Evolutionary conservation across 35 echinoderm and acorn worm genomes (phyloP), one percentile per base, ranked within the genome.

Genomic region (Holothuria glaberrima): DNA sequence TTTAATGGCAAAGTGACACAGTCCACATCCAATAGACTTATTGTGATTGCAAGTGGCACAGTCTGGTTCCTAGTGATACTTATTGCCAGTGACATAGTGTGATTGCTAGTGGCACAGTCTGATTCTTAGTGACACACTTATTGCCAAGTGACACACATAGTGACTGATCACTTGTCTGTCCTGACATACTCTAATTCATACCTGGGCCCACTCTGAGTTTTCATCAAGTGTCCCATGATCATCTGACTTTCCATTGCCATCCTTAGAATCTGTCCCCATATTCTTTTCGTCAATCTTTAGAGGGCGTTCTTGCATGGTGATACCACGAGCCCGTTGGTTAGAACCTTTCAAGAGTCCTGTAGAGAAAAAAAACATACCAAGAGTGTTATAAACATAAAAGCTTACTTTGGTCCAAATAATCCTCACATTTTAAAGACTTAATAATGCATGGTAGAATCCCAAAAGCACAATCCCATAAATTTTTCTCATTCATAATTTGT

Each of bases 301-400:
- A 50, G 74, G 74, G 44, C 74, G 74, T 33, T 78, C 74, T 48
- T 78, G 74, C 74, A 78, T 78, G 50, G 44, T 78, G 18, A 21
- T 48, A 28, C 44, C 74, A 48, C 74, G 74, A 61, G 54, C 48
- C 80, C 56, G 33, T 54, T 84, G 80, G 59, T 93, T 93, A 18
- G 94, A 97, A n/a, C 94, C 94, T 56, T 93, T 90, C 12, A 97
- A 89, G 17, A 97, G 75, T 81, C 94, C 94, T 97, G 83, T 30
- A 82, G 33, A 58, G 24, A 67, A 18, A 69, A 68, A 93, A 35
- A 89, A 81, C 25, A 24, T 33, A 59, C 82, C 9, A 33, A 34
- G 81, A 91, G 31, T 44, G 9, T 31, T 19, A 58, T 86, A 30
- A 66, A 35, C 22, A 60, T 63, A n/a, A n/a, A n/a, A n/a, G n/a